Percentiles rank a stretch among this genome's conserved stretches.
These are phyloP conservation scores for Luperina testacea DNA, from an alignment of 2,888 invertebrate species.

Conservation along the genomic window DNA sequence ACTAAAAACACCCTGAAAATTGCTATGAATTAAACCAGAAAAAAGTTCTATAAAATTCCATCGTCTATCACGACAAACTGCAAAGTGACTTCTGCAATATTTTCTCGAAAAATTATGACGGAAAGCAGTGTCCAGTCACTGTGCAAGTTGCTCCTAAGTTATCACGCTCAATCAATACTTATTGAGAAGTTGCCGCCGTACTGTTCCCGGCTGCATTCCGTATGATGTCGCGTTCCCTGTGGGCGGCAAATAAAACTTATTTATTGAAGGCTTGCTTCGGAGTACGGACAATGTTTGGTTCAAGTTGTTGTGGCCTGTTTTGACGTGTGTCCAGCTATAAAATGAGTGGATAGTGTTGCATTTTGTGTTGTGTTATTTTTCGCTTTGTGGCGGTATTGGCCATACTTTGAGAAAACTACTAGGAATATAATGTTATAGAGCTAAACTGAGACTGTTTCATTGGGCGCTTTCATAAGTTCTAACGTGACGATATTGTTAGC, in stretches of 20 bases:
- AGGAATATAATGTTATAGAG: neutral
- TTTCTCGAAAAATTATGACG: constrained; percentile 59
- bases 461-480: neutral
- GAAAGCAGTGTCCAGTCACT: constrained; percentile 63
- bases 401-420: neutral
- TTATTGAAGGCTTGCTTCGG: constrained; percentile 45
- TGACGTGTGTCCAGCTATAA: constrained; percentile 36
- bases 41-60: constrained; percentile 9
- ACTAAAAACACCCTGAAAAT: neutral
- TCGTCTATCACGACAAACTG: constrained; percentile 30
- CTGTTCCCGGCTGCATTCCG: constrained; percentile 60
- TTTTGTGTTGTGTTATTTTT: constrained; percentile 22
- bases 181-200: constrained; percentile 66
- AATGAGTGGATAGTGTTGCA: constrained; percentile 28
- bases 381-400: neutral
- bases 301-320: constrained; percentile 29
- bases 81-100: constrained; percentile 52
- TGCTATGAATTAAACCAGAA: neutral
- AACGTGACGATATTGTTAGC: neutral
- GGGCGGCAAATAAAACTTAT: constrained; percentile 61
- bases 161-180: constrained; percentile 74
- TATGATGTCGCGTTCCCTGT: constrained; percentile 53
- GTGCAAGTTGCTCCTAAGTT: constrained; percentile 64
- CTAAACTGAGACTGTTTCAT: neutral
- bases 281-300: constrained; percentile 40